Evolutionary conservation across 35 echinoderm and acorn worm genomes (phyloP).

Genomic region (Eucidaris tribuloides): DNA sequence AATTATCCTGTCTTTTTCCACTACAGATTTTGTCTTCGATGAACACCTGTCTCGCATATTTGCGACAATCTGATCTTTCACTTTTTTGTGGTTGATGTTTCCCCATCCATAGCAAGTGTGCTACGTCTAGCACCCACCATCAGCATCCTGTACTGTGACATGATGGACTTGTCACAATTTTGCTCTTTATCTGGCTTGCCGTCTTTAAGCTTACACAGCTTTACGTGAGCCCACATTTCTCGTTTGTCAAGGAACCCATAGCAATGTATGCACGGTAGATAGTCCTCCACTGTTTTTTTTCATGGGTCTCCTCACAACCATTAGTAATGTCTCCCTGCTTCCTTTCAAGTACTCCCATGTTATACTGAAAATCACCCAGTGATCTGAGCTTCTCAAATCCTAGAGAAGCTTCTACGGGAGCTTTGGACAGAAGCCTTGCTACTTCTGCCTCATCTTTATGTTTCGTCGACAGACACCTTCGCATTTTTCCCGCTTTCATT

Average conservation of each 20-base stretch:
- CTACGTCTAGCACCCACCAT: not conserved
- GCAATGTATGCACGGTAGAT: not conserved
- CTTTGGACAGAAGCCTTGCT: not conserved
- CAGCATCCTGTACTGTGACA: not conserved
- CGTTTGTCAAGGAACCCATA: not conserved
- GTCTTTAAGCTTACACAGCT: not conserved
- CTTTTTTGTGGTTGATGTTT: not conserved
- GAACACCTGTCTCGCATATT: not conserved
- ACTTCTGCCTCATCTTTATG: not conserved
- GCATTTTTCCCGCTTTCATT: not conserved
- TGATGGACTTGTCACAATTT: not conserved
- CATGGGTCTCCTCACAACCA: not conserved
- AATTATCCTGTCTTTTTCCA: not conserved
- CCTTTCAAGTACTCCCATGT: not conserved
- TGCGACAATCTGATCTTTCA: not conserved
- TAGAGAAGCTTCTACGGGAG: not conserved
- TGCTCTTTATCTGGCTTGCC: not conserved
- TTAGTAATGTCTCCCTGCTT: not conserved
- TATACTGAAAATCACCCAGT: not conserved
- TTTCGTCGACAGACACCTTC: not conserved
- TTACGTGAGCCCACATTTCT: not conserved
- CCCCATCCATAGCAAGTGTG: not conserved
- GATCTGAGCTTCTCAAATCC: not conserved
- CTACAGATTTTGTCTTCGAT: not conserved
- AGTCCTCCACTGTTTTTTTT: not conserved